Percentiles rank a stretch among this genome's conserved stretches.
Evolutionary conservation across 2,888 invertebrate species (phyloP).

Genomic region (Ophioninae sp.): DNA sequence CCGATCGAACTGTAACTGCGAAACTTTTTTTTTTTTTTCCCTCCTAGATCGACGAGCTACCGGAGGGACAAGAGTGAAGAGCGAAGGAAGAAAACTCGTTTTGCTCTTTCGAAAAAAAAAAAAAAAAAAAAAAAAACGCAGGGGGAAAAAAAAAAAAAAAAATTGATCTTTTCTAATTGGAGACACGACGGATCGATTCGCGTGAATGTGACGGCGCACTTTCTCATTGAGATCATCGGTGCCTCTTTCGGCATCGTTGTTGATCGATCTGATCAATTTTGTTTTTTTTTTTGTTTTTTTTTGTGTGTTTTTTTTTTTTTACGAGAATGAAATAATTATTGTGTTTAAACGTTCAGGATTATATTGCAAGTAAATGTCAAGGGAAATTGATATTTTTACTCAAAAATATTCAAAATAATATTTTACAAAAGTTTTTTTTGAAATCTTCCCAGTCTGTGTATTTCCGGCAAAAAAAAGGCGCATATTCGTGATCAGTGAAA

Average conservation of each 20-base stretch:
- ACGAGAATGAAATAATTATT: too few species aligned
- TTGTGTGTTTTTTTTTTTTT: too few species aligned
- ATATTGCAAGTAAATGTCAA: too few species aligned
- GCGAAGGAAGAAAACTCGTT: background rate
- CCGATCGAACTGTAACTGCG: slow-evolving; percentile 28
- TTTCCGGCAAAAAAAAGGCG: too few species aligned
- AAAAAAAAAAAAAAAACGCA: background rate
- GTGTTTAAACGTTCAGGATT: too few species aligned
- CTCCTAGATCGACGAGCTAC: background rate
- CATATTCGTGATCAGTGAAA: too few species aligned
- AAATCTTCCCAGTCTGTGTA: too few species aligned
- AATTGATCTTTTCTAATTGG: background rate
- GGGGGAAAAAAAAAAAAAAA: background rate
- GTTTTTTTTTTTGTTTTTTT: too few species aligned
- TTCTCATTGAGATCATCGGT: background rate
- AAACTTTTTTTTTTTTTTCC: background rate
- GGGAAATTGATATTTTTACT: too few species aligned
- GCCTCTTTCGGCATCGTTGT: background rate
- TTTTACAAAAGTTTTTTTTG: too few species aligned
- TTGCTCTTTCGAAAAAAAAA: background rate
- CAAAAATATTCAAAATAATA: too few species aligned
- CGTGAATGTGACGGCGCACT: background rate
- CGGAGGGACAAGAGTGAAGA: background rate
- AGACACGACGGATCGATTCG: background rate
- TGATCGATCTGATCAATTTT: background rate